Conservation (phyloP, 2,888 invertebrate genomes). For the Theretra japonica region DNA sequence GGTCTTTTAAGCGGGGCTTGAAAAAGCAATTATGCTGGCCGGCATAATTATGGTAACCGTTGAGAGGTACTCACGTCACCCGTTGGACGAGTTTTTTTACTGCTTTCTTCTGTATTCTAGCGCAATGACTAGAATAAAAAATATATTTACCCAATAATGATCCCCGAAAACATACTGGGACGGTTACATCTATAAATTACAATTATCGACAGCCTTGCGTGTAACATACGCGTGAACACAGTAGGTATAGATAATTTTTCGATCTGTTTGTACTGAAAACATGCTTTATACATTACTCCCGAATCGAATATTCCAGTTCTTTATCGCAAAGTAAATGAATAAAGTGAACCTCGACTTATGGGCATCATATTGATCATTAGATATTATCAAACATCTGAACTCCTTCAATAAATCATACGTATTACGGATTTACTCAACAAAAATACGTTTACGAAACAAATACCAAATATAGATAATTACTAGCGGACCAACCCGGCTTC, state of each 20-base stretch:
- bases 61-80: background rate
- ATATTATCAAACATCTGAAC: too few relatives aligned
- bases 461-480: background rate
- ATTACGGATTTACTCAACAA: background rate
- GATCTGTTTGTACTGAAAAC: background rate
- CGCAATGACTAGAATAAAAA: background rate
- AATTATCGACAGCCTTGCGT: background rate
- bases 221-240: background rate
- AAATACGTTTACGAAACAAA: background rate
- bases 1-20: background rate
- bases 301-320: background rate
- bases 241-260: background rate
- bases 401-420: background rate
- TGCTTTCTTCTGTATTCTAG: background rate
- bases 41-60: background rate
- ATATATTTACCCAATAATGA: background rate
- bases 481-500: too few relatives aligned
- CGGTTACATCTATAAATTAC: slow-evolving; percentile 3
- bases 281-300: background rate
- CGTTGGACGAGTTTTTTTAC: background rate
- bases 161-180: background rate
- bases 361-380: too few relatives aligned
- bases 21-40: background rate
- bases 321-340: background rate
- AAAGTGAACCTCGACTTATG: too few relatives aligned